A percentile compares a stretch with the other conserved stretches of the same genome.
phyloP scores from a whole-genome alignment of 2,888 invertebrate species.

The Oscheius myriophilus region DNA sequence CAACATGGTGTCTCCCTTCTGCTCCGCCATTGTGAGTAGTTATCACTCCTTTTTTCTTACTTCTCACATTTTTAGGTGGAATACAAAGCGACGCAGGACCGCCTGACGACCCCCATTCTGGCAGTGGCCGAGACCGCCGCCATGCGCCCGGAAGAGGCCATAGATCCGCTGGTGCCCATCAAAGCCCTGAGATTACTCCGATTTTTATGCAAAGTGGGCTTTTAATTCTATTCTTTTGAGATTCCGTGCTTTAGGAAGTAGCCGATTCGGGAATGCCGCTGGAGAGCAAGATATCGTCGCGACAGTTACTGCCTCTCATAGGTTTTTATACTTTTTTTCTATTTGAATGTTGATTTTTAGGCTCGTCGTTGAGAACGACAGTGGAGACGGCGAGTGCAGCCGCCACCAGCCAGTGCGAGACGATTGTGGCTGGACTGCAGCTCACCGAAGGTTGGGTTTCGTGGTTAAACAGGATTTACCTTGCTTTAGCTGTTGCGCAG shows the following conservation, averaged over 20 bases:
- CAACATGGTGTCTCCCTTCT: conserved; percentile 60
- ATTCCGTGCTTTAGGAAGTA: conserved; percentile 32
- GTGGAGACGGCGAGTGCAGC: conserved; percentile 42
- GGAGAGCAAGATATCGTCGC: conserved; percentile 28
- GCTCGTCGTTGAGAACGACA: conserved; percentile 40
- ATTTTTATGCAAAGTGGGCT: conserved; percentile 25
- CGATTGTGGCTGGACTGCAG: conserved; percentile 65
- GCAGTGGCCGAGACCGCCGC: conserved; percentile 63
- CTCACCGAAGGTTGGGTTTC: conserved; percentile 58
- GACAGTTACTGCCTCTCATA: conserved; percentile 16
- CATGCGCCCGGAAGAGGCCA: conserved; percentile 62
- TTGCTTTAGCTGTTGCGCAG: conserved; percentile 33
- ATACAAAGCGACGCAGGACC: conserved; percentile 36
- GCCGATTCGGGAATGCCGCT: conserved; percentile 39
- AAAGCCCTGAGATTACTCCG: conserved; percentile 55
- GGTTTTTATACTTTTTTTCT: neutral
- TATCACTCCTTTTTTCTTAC: neutral
- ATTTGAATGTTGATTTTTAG: conserved; percentile 3
- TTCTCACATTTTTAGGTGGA: conserved; percentile 6
- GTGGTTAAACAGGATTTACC: no score
- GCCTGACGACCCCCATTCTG: conserved; percentile 45
- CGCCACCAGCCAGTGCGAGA: conserved; percentile 54
- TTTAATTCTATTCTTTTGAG: neutral
- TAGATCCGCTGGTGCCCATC: conserved; percentile 51
- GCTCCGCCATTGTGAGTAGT: conserved; percentile 47